Evolutionary conservation across 2,888 invertebrate genomes (phyloP).

Genomic region (Pristionchus fissidentatus): DNA sequence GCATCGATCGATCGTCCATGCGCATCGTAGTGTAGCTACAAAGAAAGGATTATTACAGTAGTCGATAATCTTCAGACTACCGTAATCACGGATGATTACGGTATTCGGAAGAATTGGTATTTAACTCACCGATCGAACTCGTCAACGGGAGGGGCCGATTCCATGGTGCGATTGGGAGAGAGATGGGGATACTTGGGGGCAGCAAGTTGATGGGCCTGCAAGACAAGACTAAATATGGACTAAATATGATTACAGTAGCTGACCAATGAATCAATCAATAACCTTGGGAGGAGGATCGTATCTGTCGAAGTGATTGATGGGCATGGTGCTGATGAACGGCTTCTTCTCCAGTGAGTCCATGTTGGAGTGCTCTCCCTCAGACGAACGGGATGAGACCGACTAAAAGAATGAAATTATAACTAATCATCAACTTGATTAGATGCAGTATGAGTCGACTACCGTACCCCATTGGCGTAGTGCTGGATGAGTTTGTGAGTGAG

Average conservation of each 20-base stretch:
- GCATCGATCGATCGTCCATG: slow-evolving; percentile 32
- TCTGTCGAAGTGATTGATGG: slow-evolving; percentile 42
- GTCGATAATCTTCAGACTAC: too few species aligned
- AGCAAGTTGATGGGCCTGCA: not conserved
- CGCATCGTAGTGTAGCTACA: slow-evolving; percentile 44
- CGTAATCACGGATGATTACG: too few species aligned
- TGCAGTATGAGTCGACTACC: not conserved
- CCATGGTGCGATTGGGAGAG: slow-evolving; percentile 35
- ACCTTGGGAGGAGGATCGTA: slow-evolving; percentile 45
- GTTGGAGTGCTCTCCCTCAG: slow-evolving; percentile 16
- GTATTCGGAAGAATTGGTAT: not conserved
- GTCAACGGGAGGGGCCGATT: slow-evolving; percentile 21
- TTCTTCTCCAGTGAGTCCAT: slow-evolving; percentile 39
- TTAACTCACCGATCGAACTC: slow-evolving; percentile 26
- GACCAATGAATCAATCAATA: not conserved
- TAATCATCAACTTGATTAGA: not conserved
- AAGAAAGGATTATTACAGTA: not conserved
- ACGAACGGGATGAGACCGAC: slow-evolving; percentile 23
- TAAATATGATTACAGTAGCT: not conserved
- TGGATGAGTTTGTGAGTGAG: not conserved
- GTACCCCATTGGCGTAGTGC: slow-evolving; percentile 39
- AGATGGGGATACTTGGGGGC: slow-evolving; percentile 30
- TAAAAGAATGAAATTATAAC: not conserved
- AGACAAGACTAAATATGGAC: not conserved
- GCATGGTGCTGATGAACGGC: slow-evolving; percentile 12